phyloP scores from a whole-genome alignment of 2,797 vertebrate species.

The Coendou prehensilis region DNA sequence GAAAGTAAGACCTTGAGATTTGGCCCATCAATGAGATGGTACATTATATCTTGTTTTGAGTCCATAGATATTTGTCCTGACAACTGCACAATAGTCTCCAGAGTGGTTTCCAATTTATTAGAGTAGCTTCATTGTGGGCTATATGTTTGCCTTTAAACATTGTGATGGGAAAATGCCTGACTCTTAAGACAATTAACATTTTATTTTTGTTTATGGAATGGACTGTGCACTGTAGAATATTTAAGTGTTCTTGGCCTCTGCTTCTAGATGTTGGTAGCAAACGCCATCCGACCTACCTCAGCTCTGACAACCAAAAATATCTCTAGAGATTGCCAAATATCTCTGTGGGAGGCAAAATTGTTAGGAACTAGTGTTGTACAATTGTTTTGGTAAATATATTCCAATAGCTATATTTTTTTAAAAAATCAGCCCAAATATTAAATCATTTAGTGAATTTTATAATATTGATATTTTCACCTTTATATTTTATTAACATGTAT shows the following conservation, averaged over 20 bases:
- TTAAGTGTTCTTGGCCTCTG: not conserved
- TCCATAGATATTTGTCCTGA: conserved; percentile 95
- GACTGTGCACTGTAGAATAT: not conserved
- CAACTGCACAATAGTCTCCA: conserved; percentile 91
- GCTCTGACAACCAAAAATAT: not conserved
- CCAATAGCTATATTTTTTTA: not conserved
- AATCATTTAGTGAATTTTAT: conserved; percentile 7
- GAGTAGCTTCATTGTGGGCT: not conserved
- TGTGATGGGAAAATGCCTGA: not conserved
- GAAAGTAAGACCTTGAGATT: conserved; percentile 93
- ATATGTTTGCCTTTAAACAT: not conserved
- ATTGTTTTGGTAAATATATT: conserved; percentile 35
- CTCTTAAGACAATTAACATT: not conserved
- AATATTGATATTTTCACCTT: not conserved
- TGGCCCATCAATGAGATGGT: conserved; percentile 97
- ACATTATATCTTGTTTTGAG: conserved; percentile 95
- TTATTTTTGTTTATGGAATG: not conserved
- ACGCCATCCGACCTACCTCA: not conserved
- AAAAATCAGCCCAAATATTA: not conserved
- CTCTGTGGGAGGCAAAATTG: not conserved
- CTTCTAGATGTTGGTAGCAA: not conserved
- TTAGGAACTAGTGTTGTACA: not conserved
- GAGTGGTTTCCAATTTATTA: conserved; percentile 90
- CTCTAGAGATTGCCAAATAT: not conserved
- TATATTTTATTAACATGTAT: not conserved